A percentile compares a stretch with the other conserved stretches of the same genome.
Conservation (phyloP, 2,113 vertebrate species). For the Fregata magnificens region DNA sequence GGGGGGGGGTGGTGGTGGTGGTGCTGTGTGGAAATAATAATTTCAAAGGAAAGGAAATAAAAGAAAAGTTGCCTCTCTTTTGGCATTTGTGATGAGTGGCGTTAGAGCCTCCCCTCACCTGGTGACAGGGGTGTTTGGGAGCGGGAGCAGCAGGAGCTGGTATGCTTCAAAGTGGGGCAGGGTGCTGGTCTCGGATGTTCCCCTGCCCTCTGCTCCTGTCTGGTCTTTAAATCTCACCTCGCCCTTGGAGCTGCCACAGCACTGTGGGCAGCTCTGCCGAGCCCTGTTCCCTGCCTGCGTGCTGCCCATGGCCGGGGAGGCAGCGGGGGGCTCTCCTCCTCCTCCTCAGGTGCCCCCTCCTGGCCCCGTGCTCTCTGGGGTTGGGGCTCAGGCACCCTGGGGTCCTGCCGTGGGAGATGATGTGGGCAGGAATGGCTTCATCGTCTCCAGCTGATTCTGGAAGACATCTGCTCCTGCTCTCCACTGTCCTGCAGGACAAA, state of each 20-base stretch:
- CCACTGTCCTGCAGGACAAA: accelerated
- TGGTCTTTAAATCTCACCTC: not conserved
- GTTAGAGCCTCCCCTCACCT: not conserved
- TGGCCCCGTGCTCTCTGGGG: too few relatives aligned
- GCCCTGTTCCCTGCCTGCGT: not conserved
- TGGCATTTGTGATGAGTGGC: not conserved
- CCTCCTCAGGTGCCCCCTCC: not conserved
- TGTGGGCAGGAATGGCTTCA: not conserved
- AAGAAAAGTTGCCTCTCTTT: not conserved
- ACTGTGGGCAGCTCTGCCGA: not conserved
- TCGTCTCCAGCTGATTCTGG: not conserved
- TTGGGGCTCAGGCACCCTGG: not conserved
- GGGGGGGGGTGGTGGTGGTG: too few relatives aligned
- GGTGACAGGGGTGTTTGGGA: not conserved
- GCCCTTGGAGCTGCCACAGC: not conserved
- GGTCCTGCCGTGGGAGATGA: not conserved
- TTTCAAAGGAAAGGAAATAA: constrained; percentile 3
- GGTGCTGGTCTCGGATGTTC: not conserved
- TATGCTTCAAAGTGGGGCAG: not conserved
- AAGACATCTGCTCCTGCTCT: not conserved
- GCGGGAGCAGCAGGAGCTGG: not conserved
- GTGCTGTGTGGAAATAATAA: not conserved
- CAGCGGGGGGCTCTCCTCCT: not conserved
- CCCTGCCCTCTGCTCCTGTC: not conserved
- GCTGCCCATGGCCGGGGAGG: not conserved